Conservation (phyloP, 1,140 invertebrate genomes). For the Telenomus remus region DNA sequence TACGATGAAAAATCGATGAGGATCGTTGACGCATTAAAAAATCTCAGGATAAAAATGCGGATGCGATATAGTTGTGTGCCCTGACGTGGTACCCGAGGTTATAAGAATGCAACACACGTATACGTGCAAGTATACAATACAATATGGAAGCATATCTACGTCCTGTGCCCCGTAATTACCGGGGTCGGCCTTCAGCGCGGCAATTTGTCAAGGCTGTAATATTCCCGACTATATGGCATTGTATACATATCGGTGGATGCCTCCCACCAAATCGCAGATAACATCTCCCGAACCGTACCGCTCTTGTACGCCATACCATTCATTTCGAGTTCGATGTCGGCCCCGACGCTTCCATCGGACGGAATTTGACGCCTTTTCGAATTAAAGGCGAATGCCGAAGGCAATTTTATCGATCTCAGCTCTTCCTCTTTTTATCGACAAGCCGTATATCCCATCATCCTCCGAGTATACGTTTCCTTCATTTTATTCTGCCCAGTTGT, state of each 20-base stretch:
- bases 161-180: constrained; percentile 72
- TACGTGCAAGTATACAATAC: constrained; percentile 32
- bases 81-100: constrained; percentile 41
- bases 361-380: constrained; percentile 67
- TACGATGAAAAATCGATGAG: background rate
- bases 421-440: constrained; percentile 37
- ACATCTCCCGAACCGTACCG: constrained; percentile 60
- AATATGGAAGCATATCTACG: constrained; percentile 60
- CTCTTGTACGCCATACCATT: constrained; percentile 59
- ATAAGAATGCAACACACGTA: constrained; percentile 52
- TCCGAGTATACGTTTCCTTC: constrained; percentile 27
- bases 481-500: constrained; percentile 33
- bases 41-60: constrained; percentile 1
- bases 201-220: constrained; percentile 76
- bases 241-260: constrained; percentile 70
- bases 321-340: constrained; percentile 62
- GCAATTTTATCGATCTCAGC: constrained; percentile 56
- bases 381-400: constrained; percentile 65
- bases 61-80: constrained; percentile 33
- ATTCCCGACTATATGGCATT: constrained; percentile 70
- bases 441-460: constrained; percentile 14
- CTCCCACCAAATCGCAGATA: constrained; percentile 65
- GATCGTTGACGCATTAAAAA: background rate
- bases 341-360: constrained; percentile 61
- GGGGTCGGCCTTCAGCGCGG: constrained; percentile 72